Evolutionary conservation across 92 coral and sea anemone species (phyloP).

Genomic region (Epizoanthus ramosus): DNA sequence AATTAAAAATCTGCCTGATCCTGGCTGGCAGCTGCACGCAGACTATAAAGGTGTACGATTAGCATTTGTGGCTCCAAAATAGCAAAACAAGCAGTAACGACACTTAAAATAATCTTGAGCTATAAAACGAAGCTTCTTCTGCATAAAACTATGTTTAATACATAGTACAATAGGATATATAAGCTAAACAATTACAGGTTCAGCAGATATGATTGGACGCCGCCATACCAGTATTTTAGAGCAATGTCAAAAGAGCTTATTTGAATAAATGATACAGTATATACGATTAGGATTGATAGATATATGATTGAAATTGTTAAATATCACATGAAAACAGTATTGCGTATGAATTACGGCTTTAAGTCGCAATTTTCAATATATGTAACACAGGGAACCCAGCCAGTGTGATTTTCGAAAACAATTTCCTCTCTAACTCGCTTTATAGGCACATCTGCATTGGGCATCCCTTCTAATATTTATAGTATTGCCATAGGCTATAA

Average conservation of each 20-base stretch:
- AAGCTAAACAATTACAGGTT: slow-evolving; percentile 43
- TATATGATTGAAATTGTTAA: too few relatives aligned
- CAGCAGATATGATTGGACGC: slow-evolving; percentile 30
- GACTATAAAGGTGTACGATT: neutral
- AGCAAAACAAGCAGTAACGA: neutral
- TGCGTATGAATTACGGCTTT: too few relatives aligned
- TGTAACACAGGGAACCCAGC: too few relatives aligned
- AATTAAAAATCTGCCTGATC: too few relatives aligned
- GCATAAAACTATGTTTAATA: neutral
- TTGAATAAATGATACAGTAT: too few relatives aligned
- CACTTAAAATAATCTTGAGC: neutral
- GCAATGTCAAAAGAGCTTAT: neutral
- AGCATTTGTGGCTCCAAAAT: neutral
- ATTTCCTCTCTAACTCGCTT: slow-evolving; percentile 31
- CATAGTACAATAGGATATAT: neutral
- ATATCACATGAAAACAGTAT: too few relatives aligned
- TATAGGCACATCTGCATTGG: slow-evolving; percentile 42
- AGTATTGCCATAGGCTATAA: slow-evolving; percentile 45
- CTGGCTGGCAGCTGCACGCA: too few relatives aligned
- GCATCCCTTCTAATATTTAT: slow-evolving; percentile 64
- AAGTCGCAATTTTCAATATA: too few relatives aligned
- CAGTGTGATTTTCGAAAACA: too few relatives aligned
- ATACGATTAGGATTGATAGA: too few relatives aligned
- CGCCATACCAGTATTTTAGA: slow-evolving; percentile 47
- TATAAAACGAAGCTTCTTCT: neutral